Conservation (phyloP, 2,113 vertebrate species). For the Halichoerus grypus region DNA sequence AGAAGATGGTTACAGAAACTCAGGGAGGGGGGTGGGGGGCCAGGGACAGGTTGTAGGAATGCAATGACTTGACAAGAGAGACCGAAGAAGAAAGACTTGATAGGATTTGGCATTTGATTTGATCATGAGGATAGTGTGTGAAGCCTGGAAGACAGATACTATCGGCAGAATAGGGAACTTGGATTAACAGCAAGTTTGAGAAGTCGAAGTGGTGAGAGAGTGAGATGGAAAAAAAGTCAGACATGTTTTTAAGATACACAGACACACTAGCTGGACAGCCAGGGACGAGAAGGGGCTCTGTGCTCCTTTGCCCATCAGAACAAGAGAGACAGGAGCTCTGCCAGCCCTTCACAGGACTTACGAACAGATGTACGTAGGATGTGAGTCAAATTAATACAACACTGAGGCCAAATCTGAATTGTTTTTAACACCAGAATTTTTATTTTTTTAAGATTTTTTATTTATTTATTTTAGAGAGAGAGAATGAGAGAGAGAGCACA, state of each 20-base stretch:
- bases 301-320: background rate
- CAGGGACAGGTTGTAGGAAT: background rate
- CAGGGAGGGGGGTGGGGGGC: background rate
- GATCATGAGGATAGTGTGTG: background rate
- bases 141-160: background rate
- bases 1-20: background rate
- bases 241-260: background rate
- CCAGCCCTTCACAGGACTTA: background rate
- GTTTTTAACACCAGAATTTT: background rate
- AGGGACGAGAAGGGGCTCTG: background rate
- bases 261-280: background rate
- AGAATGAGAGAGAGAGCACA: too few species aligned
- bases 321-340: background rate
- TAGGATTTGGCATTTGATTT: background rate
- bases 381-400: background rate
- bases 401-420: background rate
- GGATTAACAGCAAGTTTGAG: background rate
- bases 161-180: background rate
- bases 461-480: too few species aligned
- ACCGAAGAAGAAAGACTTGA: background rate
- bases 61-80: background rate
- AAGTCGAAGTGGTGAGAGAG: background rate
- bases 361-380: background rate
- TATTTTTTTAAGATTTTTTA: too few species aligned
- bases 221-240: background rate